Evolutionary conservation across 2,797 vertebrate genomes (phyloP).

Genomic region (Bradypus variegatus): DNA sequence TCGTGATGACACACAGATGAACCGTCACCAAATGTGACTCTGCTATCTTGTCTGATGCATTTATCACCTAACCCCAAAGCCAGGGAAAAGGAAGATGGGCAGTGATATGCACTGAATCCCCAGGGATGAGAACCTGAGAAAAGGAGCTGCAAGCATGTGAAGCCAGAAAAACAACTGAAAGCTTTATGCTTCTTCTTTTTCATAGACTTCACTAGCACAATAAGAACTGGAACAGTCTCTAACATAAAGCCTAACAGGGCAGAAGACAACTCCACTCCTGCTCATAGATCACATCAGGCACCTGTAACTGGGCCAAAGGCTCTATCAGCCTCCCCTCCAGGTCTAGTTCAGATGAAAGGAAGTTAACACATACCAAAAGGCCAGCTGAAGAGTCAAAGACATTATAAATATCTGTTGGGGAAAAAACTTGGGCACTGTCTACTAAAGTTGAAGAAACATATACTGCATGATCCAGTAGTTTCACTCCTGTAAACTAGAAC

Average conservation of each 20-base stretch:
- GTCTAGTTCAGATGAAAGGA: neutral
- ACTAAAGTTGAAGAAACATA: neutral
- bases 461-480: neutral
- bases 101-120: accelerated
- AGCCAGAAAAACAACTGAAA: neutral
- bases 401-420: neutral
- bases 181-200: too few relatives aligned
- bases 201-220: neutral
- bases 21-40: neutral
- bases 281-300: neutral
- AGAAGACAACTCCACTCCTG: neutral
- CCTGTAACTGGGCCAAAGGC: neutral
- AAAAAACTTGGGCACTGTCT: neutral
- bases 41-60: neutral
- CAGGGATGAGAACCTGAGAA: neutral
- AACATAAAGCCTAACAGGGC: neutral
- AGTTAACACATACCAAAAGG: neutral
- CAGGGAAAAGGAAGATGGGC: too few relatives aligned
- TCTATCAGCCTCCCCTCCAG: neutral
- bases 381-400: neutral
- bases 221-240: neutral
- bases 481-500: neutral
- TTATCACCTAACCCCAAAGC: neutral
- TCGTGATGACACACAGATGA: neutral
- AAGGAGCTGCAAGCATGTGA: too few relatives aligned